phyloP scores from a whole-genome alignment of 2,113 vertebrate genomes.

The Natator depressus region DNA sequence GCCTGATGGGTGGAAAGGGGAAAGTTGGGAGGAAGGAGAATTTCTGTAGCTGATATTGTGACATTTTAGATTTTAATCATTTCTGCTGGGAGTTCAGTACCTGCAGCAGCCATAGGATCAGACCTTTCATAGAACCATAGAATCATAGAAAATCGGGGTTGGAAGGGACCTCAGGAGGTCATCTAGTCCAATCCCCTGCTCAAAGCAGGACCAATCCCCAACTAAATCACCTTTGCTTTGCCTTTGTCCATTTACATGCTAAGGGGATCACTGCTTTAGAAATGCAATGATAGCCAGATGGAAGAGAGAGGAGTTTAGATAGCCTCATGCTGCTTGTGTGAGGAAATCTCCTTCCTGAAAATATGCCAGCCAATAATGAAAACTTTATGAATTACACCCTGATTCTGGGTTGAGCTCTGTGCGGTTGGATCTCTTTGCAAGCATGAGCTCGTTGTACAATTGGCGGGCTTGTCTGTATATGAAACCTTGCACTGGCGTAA shows the following conservation, averaged over 20 bases:
- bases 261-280: background rate
- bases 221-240: background rate
- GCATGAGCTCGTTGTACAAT: fast-evolving
- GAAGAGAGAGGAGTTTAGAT: background rate
- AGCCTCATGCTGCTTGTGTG: background rate
- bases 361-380: background rate
- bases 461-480: background rate
- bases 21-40: background rate
- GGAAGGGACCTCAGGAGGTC: too few species aligned
- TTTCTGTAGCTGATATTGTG: background rate
- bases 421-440: background rate
- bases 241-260: background rate
- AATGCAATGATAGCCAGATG: fast-evolving
- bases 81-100: background rate
- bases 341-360: background rate
- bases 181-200: too few species aligned
- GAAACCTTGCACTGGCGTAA: background rate
- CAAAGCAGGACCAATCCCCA: too few species aligned
- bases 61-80: background rate
- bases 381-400: background rate
- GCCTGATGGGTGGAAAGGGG: background rate
- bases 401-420: background rate
- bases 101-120: background rate
- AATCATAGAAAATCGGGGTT: too few species aligned
- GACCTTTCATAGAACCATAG: background rate